Evolutionary conservation across 2,888 invertebrate genomes (phyloP).

Genomic region (Trachelus troglodyta): DNA sequence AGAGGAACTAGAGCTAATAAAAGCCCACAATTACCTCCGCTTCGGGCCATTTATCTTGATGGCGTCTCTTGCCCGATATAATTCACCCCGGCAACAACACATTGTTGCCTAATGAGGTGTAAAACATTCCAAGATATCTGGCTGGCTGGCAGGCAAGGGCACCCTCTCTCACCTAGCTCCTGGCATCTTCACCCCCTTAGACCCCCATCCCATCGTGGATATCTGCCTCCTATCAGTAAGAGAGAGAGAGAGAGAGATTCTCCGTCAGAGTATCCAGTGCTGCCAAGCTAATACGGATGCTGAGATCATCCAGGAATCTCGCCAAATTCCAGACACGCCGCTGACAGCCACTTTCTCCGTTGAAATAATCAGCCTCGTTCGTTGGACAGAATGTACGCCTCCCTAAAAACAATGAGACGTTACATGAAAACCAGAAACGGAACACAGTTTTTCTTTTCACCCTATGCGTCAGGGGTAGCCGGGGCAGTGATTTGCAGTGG

Average conservation of each 20-base stretch:
- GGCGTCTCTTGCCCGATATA: slow-evolving; percentile 66
- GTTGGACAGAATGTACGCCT: not conserved
- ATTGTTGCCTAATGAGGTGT: slow-evolving; percentile 66
- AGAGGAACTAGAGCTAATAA: slow-evolving; percentile 64
- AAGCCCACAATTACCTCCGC: slow-evolving; percentile 67
- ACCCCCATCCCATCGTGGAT: not conserved
- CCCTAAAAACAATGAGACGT: not conserved
- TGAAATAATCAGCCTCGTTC: not conserved
- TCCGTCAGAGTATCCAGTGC: not conserved
- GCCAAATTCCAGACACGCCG: not conserved
- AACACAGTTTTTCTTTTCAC: not conserved
- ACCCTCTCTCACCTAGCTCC: slow-evolving; percentile 13
- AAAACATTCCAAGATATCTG: slow-evolving; percentile 64
- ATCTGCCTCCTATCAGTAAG: not conserved
- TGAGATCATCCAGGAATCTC: not conserved
- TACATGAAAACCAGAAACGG: not conserved
- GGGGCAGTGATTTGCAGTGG: slow-evolving; percentile 59
- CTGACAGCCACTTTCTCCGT: not conserved
- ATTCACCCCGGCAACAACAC: slow-evolving; percentile 66
- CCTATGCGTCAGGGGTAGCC: not conserved
- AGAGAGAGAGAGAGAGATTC: not conserved
- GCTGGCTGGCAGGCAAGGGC: slow-evolving; percentile 47
- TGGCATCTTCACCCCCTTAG: not conserved
- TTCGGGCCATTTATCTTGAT: slow-evolving; percentile 66
- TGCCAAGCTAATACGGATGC: not conserved